phyloP scores from a whole-genome alignment of 2,797 vertebrate species.

The Dicrostonyx torquatus region DNA sequence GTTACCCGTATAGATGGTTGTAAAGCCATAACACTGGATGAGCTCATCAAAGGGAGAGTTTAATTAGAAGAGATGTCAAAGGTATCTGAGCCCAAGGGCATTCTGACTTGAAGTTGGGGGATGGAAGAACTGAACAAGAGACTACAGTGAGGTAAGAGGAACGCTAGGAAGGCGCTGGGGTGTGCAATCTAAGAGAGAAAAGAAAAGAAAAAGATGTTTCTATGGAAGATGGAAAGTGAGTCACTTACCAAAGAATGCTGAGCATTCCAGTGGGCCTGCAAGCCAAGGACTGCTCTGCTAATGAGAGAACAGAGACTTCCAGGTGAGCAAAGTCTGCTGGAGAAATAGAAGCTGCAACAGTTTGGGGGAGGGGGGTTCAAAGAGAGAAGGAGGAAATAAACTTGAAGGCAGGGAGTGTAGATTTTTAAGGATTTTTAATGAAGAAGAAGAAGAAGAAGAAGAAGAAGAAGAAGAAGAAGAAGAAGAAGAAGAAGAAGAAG shows the following conservation, averaged over 20 bases:
- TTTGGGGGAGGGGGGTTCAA: background rate
- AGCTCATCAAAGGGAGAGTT: conserved; percentile 19
- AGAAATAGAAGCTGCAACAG: background rate
- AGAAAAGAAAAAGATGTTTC: background rate
- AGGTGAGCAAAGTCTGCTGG: background rate
- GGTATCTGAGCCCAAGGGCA: background rate
- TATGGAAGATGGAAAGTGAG: background rate
- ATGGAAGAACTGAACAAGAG: background rate
- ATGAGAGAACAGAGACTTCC: background rate
- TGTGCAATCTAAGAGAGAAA: conserved; percentile 8
- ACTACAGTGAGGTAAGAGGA: background rate
- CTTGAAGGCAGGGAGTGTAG: background rate
- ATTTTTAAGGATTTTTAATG: background rate
- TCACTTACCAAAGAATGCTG: background rate
- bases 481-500: too few species aligned
- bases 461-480: accelerated
- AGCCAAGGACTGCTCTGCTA: background rate
- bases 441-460: background rate
- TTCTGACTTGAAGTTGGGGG: background rate
- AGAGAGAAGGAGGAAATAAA: background rate
- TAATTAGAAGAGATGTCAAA: conserved; percentile 53
- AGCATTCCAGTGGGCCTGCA: background rate
- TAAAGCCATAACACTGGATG: conserved; percentile 5
- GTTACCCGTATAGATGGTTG: background rate
- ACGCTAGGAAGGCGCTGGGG: background rate